Base-by-base conservation (phyloP, 2,888 invertebrate genomes). In the Nemapogon koenigi region DNA sequence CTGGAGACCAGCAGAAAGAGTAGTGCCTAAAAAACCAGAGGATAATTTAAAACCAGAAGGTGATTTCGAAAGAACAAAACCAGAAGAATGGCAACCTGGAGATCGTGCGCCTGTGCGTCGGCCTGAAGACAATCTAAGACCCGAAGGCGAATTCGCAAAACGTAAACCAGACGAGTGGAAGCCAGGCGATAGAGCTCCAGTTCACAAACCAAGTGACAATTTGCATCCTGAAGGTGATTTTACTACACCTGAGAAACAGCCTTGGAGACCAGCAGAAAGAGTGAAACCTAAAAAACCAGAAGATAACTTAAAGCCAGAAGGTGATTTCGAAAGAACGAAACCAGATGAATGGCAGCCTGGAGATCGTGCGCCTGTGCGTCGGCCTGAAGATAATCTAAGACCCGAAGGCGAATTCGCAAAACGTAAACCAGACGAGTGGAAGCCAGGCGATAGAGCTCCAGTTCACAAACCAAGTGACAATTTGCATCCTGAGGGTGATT, bases 391-490 rank as follows among this genome's bases (percentile, higher is more conserved):
- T 43, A 83, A 83, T 46, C 49, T 84, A 0, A 60, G 51, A 37
- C 75, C 81, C 0, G 82, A 83, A 50, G 81, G 82, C 1, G 67
- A 80, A 7, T 81, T 81, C 43, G 62, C 62, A 37, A 50, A 55
- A 16, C 66, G 62, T 2, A 43, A 53, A 29, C 58, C 62, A 16
- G 62, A 75, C 10, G 49, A 63, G 40, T 82, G 80, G 73, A 50
- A 53, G 19, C 82, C 76, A 13, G 82, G 71, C 16, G 83, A 83
- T 46, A 58, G 81, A 38, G 78, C 66, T 15, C 61, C 62, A 16
- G 66, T 62, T 3, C 81, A 66, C 46, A 85, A 76, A 43, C 88
- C 84, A 0, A 56, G 73, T 47, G 86, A 72, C 44, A 85, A 85
- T 49, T 52, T 85, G 0, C 69, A 59, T 41, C 72, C 81, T 0